Evolutionary conservation across 2,888 invertebrate genomes (phyloP), one percentile per base, ranked within the genome.

Genomic region (Drosophila histrio): DNA sequence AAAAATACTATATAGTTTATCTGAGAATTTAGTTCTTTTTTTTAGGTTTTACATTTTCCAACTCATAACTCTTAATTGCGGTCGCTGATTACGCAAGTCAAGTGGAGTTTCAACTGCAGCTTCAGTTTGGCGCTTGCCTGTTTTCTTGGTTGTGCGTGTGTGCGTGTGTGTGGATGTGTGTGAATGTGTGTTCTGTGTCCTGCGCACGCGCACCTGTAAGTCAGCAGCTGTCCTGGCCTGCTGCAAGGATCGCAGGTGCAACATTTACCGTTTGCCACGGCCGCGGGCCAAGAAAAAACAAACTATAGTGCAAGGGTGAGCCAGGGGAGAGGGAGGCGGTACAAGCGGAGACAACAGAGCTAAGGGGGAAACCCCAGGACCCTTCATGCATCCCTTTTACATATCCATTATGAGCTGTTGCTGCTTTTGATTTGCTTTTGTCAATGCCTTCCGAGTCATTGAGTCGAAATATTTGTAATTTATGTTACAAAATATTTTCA

Each of bases 151-250:
- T 43, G 41, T 39, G 21, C 13, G 6, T 32, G 32, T 47, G n/a
- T 21, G 8, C 8, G 9, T 24, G 9, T 43, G 26, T 15, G 26
- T 30, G 32, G n/a, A 11, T 49, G 49, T 24, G 50, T 36, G 28
- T 46, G 19, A 8, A 6, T 22, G 24, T 44, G 21, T 36, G 21
- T 39, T 44, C 26, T 28, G 61, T 26, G 52, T 78, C 75, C 75
- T 85, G 86, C 64, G 79, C 85, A 80, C 83, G 79, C 71, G 85
- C 87, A 81, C 81, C 81, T 87, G 85, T 81, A 74, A 39, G 41
- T 11, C 43, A 54, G 85, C 79, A 73, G 87, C 87, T 83, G 80
- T 74, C 38, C 54, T 44, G 43, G 64, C 72, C 82, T 76, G 85
- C 72, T 81, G 64, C 65, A 72, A 69, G 79, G 77, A 77, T 68